Evolutionary conservation across 1,140 invertebrate genomes (phyloP).

Genomic region (Ericerus pela): DNA sequence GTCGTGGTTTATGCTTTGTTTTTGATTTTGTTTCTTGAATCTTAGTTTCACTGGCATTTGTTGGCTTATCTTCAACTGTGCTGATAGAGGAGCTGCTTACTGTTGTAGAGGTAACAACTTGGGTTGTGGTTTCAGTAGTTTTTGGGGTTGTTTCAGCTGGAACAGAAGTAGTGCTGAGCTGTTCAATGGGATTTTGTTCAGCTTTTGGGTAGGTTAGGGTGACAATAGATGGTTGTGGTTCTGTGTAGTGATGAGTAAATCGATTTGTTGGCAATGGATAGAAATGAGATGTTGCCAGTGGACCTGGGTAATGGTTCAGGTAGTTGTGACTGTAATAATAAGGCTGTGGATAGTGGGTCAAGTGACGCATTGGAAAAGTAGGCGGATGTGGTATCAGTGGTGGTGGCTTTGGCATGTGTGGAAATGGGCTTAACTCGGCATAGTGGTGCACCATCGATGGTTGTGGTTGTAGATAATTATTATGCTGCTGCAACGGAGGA

Average conservation of each 20-base stretch:
- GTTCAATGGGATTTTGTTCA: background rate
- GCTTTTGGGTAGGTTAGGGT: conserved; percentile 1
- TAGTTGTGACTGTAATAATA: too few species aligned
- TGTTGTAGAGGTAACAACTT: background rate
- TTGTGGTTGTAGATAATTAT: background rate
- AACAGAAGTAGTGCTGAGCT: background rate
- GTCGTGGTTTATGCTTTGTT: too few species aligned
- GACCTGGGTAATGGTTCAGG: too few species aligned
- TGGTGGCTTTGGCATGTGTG: background rate
- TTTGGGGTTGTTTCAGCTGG: background rate
- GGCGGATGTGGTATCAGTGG: background rate
- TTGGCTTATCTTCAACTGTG: too few species aligned
- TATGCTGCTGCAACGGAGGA: background rate
- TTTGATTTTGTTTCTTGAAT: too few species aligned
- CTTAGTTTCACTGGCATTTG: too few species aligned
- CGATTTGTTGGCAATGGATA: conserved; percentile 1
- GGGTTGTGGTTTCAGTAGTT: background rate
- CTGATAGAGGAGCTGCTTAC: background rate
- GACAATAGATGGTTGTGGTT: background rate
- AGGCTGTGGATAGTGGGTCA: too few species aligned
- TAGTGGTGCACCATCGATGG: background rate
- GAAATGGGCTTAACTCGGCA: background rate
- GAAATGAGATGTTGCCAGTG: too few species aligned
- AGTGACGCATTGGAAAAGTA: too few species aligned
- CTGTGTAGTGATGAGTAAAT: background rate